Conservation (phyloP, 2,888 invertebrate species). For the Petrolisthes cinctipes region DNA sequence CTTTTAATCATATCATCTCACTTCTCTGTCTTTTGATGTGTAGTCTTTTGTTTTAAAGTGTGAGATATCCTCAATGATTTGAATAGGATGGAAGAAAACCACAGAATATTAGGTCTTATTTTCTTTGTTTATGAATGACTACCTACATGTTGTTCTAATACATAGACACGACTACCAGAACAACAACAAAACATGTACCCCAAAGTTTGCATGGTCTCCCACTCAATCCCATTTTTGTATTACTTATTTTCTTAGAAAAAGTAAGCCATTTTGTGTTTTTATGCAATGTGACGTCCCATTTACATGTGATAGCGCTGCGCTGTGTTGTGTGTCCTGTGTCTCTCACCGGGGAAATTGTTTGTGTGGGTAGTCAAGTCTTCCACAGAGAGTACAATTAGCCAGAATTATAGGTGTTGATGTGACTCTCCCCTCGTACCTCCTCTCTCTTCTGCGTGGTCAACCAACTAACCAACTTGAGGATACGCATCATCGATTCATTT, state of each 20-base stretch:
- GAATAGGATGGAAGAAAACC: not conserved
- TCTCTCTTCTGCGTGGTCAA: not conserved
- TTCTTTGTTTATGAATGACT: not conserved
- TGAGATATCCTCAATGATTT: not conserved
- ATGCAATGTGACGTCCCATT: conserved; percentile 15
- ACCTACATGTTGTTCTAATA: not conserved
- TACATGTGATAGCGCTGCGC: conserved; percentile 10
- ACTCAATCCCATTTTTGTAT: not conserved
- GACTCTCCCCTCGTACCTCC: not conserved
- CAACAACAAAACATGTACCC: not conserved
- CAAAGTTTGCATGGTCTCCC: not conserved
- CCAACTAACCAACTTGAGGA: too few relatives aligned
- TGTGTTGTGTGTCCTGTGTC: conserved; percentile 9
- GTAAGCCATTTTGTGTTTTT: conserved; percentile 6
- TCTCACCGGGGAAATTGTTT: not conserved
- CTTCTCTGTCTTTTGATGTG: not conserved
- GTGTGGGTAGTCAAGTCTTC: conserved; percentile 51
- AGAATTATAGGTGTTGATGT: not conserved
- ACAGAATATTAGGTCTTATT: not conserved
- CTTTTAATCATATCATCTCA: too few relatives aligned
- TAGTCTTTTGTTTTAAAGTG: not conserved
- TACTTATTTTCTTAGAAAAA: not conserved
- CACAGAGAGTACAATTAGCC: conserved; percentile 60
- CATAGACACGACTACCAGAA: not conserved
- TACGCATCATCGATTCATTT: too few relatives aligned